These are phyloP conservation scores for Ephialtes manifestator DNA, from an alignment of 2,888 invertebrate species.

Conservation along the genomic window DNA sequence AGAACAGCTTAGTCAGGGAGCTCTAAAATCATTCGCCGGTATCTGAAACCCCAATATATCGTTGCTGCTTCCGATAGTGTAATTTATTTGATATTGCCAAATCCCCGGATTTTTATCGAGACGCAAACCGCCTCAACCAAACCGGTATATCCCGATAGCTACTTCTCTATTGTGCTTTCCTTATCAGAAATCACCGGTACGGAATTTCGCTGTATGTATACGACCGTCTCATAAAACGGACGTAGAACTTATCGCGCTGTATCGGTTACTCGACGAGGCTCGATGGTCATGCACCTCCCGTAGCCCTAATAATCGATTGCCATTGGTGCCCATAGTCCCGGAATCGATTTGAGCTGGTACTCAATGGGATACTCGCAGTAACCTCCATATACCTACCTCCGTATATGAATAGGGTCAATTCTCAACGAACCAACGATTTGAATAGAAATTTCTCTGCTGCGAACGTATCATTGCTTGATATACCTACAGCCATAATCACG, in stretches of 20 bases:
- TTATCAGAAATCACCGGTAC: slow-evolving; percentile 58
- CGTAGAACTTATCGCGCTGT: slow-evolving; percentile 43
- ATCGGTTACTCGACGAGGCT: slow-evolving; percentile 56
- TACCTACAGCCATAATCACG: neutral
- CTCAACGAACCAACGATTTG: slow-evolving; percentile 29
- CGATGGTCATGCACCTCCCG: slow-evolving; percentile 32
- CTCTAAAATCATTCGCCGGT: slow-evolving; percentile 6
- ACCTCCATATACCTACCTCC: slow-evolving; percentile 19
- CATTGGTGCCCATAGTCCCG: slow-evolving; percentile 51
- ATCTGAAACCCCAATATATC: slow-evolving; percentile 53
- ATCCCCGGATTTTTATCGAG: slow-evolving; percentile 42
- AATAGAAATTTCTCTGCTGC: slow-evolving; percentile 40
- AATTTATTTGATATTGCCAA: slow-evolving; percentile 66
- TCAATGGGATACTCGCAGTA: slow-evolving; percentile 45
- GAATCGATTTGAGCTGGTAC: slow-evolving; percentile 52
- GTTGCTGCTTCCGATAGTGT: slow-evolving; percentile 57
- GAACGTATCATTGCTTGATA: neutral
- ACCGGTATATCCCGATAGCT: slow-evolving; percentile 29
- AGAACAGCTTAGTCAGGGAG: slow-evolving; percentile 18
- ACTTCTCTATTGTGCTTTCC: slow-evolving; percentile 45
- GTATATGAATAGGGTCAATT: slow-evolving; percentile 53
- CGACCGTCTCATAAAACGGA: slow-evolving; percentile 38
- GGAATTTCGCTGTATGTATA: slow-evolving; percentile 39
- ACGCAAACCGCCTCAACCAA: slow-evolving; percentile 25
- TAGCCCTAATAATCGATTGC: slow-evolving; percentile 59